Evolutionary conservation across 2,888 invertebrate genomes (phyloP), one percentile per base, ranked within the genome.

Genomic region (Celastrina argiolus): DNA sequence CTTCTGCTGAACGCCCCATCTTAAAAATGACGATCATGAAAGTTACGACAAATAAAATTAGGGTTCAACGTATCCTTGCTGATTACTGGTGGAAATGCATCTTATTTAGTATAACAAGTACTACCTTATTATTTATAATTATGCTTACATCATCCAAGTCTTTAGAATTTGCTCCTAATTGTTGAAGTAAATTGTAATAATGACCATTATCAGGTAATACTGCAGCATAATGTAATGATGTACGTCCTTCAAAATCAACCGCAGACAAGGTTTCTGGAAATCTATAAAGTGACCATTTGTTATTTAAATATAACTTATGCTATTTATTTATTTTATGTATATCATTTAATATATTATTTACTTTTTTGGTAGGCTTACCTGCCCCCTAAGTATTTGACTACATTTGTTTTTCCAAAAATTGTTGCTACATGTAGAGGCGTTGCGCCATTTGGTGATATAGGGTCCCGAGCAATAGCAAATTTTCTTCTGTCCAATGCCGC

Each of bases 161-260:
- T 77, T 95, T 94, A 2, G 96, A 93, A 87, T 98, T 96, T 41
- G 96, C 96, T 64, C 98, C 98, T 67, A 97, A 92, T 80, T 97
- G 96, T 72, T 95, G 92, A 64, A 98, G 89, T 66, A 97, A 92
- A 82, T 96, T 96, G 82, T 96, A 97, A 79, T 96, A 96, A 81
- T 97, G 96, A 0, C 96, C 96, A 78, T 97, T 97, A 77, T 98
- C 97, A 51, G 94, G 94, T 68, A 97, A 87, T 12, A 95, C 94
- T 2, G 97, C 96, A 1, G 97, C 96, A 80, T 97, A 98, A 85
- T 98, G 97, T 70, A 98, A 90, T 0, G 97, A 94, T n/a, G 97
- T 97, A 74, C 97, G 92, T 59, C 95, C 96, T 81, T 96, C 94
- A 74, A 94, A 92, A 84, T 97, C 97, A 63, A 94, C 92, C 66